Evolutionary conservation across 2,797 vertebrate genomes (phyloP), one percentile per base, ranked within the genome.

Genomic region (Botia kubotai): DNA sequence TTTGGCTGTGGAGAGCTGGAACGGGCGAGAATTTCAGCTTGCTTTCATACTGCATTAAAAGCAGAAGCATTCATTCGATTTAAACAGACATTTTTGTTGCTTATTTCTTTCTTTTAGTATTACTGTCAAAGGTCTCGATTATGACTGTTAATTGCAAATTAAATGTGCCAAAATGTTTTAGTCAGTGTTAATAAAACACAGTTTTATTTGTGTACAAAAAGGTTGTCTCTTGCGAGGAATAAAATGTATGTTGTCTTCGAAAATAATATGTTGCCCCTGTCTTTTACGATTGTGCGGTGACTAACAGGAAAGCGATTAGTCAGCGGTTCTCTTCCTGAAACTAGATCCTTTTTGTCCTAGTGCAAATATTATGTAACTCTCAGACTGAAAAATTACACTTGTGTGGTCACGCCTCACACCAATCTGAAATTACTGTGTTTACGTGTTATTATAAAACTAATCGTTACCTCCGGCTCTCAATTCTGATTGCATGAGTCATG

Each of bases 1-100:
- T 72, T 81, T 67, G 80, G 79, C 53, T 81, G 72, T 62, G 65
- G 55, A 77, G 57, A 39, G 43, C 74, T 75, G 57, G 70, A 65
- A 77, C 73, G 72, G 21, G 3, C 36, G 66, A 58, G 48, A 78
- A 52, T 68, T 82, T 53, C 52, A 70, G 58, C 52, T 77, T 36
- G 29, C 39, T 82, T 46, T 46, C 21, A 76, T 46, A 62, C 19
- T 50, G 21, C 29, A 36, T 72, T 2, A 8, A 43, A 19, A 39
- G 16, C 23, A 60, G 29, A 23, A 52, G 29, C 8, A 52, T 43
- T 84, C 12, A 26, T 46, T 72, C 23, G n/a, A 14, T 67, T 2
- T 39, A 65, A 29, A 3, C 13, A 50, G 12, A 72, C 11, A 19
- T 21, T 39, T 46, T 26, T n/a, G n/a, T 7, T 21, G 39, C 52